These are phyloP conservation scores for Zosterops borbonicus DNA, from an alignment of 2,113 vertebrate genomes.

Conservation along the genomic window DNA sequence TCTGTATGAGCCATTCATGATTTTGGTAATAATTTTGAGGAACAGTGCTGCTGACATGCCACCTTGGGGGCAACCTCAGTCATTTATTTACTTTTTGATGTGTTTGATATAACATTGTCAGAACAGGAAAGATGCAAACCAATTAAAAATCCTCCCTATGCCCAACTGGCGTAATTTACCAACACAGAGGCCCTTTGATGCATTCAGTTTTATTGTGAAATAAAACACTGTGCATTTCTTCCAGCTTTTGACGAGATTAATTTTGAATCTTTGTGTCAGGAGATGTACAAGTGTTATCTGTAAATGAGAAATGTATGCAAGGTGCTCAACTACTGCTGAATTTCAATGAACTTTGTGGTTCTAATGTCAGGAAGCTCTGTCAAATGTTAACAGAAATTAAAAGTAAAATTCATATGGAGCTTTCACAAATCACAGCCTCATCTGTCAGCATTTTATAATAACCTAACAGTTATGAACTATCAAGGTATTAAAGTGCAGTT, in stretches of 20 bases:
- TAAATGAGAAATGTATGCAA: slow-evolving; percentile 68
- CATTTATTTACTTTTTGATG: slow-evolving; percentile 68
- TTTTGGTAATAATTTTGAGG: slow-evolving; percentile 59
- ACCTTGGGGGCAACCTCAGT: slow-evolving; percentile 33
- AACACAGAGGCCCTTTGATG: slow-evolving; percentile 21
- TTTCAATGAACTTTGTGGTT: slow-evolving; percentile 74
- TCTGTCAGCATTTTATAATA: slow-evolving; percentile 76
- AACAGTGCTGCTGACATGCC: slow-evolving; percentile 37
- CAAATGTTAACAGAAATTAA: slow-evolving; percentile 77
- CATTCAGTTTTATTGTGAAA: slow-evolving; percentile 69
- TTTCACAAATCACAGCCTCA: slow-evolving; percentile 70
- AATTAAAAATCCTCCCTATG: slow-evolving; percentile 63
- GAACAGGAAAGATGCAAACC: slow-evolving; percentile 53
- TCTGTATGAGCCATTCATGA: slow-evolving; percentile 13
- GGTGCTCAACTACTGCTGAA: slow-evolving; percentile 56
- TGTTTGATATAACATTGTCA: slow-evolving; percentile 54
- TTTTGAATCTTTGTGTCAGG: slow-evolving; percentile 70
- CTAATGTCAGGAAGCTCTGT: slow-evolving; percentile 72
- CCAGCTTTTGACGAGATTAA: slow-evolving; percentile 58
- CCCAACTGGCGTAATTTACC: slow-evolving; percentile 55
- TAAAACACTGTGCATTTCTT: slow-evolving; percentile 34
- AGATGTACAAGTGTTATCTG: slow-evolving; percentile 70
- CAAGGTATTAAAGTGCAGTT: slow-evolving; percentile 54
- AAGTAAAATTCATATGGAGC: slow-evolving; percentile 71
- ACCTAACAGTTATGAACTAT: slow-evolving; percentile 66